Percentiles rank a stretch among this genome's conserved stretches.
Conservation (phyloP, 2,113 vertebrate genomes). For the Phainopepla nitens region DNA sequence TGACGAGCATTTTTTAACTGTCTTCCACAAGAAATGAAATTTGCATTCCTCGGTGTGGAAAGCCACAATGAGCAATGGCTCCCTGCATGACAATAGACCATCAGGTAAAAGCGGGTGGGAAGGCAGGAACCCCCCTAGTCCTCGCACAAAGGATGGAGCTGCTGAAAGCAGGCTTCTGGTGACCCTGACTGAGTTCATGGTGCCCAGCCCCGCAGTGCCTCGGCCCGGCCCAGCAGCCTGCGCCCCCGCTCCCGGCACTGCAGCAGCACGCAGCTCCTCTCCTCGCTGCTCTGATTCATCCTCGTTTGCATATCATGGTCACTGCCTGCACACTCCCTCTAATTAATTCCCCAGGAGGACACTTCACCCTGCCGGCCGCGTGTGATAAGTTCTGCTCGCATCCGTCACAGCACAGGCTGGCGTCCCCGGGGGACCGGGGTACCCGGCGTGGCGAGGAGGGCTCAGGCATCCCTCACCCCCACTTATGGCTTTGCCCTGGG, state of each 20-base stretch:
- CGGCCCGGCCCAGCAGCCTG: background rate
- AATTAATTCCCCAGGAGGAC: background rate
- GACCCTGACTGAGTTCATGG: fast-evolving
- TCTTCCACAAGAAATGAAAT: conserved; percentile 5
- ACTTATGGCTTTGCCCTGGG: fast-evolving
- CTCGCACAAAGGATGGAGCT: background rate
- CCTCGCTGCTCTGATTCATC: background rate
- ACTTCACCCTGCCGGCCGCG: fast-evolving
- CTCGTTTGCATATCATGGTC: background rate
- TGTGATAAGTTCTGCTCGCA: fast-evolving
- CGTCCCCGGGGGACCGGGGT: fast-evolving
- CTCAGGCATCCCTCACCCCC: fast-evolving
- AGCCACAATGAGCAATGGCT: background rate
- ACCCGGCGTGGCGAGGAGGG: fast-evolving
- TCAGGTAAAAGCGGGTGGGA: background rate
- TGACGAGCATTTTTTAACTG: conserved; percentile 20
- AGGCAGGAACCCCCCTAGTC: background rate
- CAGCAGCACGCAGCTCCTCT: background rate
- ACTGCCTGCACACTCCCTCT: background rate
- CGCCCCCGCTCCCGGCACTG: fast-evolving
- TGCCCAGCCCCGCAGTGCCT: fast-evolving
- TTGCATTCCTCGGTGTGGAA: background rate
- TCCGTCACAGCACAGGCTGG: fast-evolving
- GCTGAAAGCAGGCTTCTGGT: fast-evolving
- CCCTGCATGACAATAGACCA: background rate